phyloP scores from a whole-genome alignment of 2,797 vertebrate species.

The Leptodactylus fallax region DNA sequence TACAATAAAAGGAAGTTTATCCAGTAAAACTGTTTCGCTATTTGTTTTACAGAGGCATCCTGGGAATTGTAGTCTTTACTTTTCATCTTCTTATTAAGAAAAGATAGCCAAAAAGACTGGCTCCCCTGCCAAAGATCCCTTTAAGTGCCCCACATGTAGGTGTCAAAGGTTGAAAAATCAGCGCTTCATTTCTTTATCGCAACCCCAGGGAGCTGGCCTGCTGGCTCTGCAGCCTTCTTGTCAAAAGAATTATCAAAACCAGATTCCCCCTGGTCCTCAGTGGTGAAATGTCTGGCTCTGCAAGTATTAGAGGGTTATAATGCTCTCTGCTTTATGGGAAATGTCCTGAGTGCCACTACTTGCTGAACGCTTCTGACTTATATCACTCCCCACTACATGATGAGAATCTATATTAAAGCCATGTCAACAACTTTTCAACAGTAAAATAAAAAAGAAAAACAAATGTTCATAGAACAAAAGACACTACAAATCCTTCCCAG shows the following conservation, averaged over 20 bases:
- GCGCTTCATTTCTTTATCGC: slow-evolving; percentile 55
- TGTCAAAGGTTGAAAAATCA: slow-evolving; percentile 59
- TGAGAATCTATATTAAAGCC: slow-evolving; percentile 63
- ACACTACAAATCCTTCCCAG: slow-evolving; percentile 44
- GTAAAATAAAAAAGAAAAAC: slow-evolving; percentile 61
- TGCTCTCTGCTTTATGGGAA: slow-evolving; percentile 74
- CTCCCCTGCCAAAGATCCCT: slow-evolving; percentile 53
- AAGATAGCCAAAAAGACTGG: slow-evolving; percentile 41
- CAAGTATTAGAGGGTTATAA: slow-evolving; percentile 79
- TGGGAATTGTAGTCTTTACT: slow-evolving; percentile 51
- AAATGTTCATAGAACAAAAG: slow-evolving; percentile 55
- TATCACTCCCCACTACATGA: slow-evolving; percentile 62
- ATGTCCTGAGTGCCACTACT: slow-evolving; percentile 68
- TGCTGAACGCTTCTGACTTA: slow-evolving; percentile 61
- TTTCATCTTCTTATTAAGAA: slow-evolving; percentile 53
- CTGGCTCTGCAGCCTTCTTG: slow-evolving; percentile 55
- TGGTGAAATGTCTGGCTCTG: slow-evolving; percentile 73
- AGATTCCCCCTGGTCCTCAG: slow-evolving; percentile 73
- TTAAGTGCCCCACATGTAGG: slow-evolving; percentile 59
- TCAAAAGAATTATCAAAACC: slow-evolving; percentile 64
- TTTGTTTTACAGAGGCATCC: slow-evolving; percentile 49
- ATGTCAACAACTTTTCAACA: slow-evolving; percentile 60
- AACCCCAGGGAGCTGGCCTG: slow-evolving; percentile 48
- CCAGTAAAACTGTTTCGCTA: slow-evolving; percentile 33
- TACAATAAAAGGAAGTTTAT: slow-evolving; percentile 20